A percentile compares a stretch with the other conserved stretches of the same genome.
Evolutionary conservation across 1,140 invertebrate genomes (phyloP).

Genomic region (Maniola jurtina): DNA sequence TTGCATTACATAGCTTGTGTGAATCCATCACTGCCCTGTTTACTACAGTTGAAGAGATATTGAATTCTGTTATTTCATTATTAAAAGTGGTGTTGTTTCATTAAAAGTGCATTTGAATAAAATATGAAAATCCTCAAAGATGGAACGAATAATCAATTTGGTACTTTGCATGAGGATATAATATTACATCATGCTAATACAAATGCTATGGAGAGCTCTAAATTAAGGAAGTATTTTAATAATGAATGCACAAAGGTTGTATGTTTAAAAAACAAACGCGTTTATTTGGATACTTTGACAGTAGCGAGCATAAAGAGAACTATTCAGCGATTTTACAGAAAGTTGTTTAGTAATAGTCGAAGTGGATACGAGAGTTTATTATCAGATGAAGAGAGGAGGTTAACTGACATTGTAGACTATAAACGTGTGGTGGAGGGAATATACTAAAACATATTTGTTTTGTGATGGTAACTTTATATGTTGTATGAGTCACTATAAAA

Average conservation of each 20-base stretch:
- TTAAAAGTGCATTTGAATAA: background rate
- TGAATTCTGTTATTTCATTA: slow-evolving; percentile 5
- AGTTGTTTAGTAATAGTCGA: slow-evolving; percentile 51
- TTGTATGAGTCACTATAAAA: slow-evolving; percentile 8
- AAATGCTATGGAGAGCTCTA: slow-evolving; percentile 38
- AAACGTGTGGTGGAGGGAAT: slow-evolving; percentile 58
- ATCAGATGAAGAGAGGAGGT: slow-evolving; percentile 76
- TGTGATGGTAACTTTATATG: background rate
- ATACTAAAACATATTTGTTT: slow-evolving; percentile 35
- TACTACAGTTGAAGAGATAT: slow-evolving; percentile 1
- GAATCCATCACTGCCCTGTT: background rate
- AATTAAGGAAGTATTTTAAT: slow-evolving; percentile 48
- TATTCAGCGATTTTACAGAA: slow-evolving; percentile 48
- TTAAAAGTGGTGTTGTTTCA: background rate
- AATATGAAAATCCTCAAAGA: slow-evolving; percentile 30
- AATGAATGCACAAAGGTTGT: slow-evolving; percentile 45
- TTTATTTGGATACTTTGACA: slow-evolving; percentile 60
- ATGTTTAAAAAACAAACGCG: slow-evolving; percentile 46
- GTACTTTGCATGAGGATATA: slow-evolving; percentile 42
- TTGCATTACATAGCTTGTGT: slow-evolving; percentile 20
- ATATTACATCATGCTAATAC: slow-evolving; percentile 28
- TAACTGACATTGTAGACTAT: slow-evolving; percentile 47
- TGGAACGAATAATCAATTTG: slow-evolving; percentile 32
- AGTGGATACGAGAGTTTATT: slow-evolving; percentile 66
- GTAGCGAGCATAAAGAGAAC: slow-evolving; percentile 59